These are phyloP conservation scores for Hyla sarda DNA, from an alignment of 2,113 vertebrate species.

Conservation along the genomic window DNA sequence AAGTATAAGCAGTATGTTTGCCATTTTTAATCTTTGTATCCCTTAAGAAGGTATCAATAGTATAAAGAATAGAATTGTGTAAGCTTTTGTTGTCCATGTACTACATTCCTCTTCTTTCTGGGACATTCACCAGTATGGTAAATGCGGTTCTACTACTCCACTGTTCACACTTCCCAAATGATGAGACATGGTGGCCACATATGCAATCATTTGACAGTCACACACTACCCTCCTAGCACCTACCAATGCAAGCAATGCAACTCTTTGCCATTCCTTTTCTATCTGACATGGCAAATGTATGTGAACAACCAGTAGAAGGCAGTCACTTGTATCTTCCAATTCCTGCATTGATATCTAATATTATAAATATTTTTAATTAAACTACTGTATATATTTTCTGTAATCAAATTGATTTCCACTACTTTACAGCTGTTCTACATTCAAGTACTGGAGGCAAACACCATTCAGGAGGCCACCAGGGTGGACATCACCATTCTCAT, in stretches of 20 bases:
- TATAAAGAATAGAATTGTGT: no score
- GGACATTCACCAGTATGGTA: no score
- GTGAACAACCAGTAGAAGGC: no score
- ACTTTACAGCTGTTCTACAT: constrained; percentile 14
- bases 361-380: no score
- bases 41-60: not conserved
- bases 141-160: not conserved
- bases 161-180: not conserved
- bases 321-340: no score
- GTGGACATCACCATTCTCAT: constrained; percentile 6
- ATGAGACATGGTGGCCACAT: not conserved
- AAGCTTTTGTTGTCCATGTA: not conserved
- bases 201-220: not conserved
- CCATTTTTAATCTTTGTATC: not conserved
- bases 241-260: no score
- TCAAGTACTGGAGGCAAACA: constrained; percentile 26
- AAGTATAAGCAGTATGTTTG: not conserved
- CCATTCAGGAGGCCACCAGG: constrained; percentile 5
- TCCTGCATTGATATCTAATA: no score
- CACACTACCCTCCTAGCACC: not conserved
- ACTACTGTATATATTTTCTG: not conserved
- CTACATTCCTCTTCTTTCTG: not conserved
- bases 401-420: not conserved
- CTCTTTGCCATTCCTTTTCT: not conserved
- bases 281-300: no score